A percentile compares a stretch with the other conserved stretches of the same genome.
Conservation (phyloP, 2,888 invertebrate genomes). For the Zonitis immaculata region DNA sequence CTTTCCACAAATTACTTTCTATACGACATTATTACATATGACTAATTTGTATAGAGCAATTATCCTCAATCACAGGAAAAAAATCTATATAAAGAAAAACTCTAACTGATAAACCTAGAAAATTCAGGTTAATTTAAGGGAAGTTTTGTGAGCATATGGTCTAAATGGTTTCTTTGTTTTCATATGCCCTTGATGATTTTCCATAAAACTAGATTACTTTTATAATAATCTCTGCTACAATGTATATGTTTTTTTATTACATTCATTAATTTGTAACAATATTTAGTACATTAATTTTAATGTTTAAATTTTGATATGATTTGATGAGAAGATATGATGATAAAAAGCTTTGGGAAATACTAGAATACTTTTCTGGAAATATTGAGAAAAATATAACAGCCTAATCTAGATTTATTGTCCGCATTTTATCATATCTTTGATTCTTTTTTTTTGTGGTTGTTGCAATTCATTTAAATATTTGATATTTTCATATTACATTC, state of each 20-base stretch:
- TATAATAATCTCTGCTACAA: neutral
- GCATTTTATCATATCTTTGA: neutral
- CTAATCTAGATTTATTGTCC: neutral
- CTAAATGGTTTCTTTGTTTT: neutral
- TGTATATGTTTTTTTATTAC: neutral
- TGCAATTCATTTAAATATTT: neutral
- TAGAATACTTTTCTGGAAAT: neutral
- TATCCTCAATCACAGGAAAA: neutral
- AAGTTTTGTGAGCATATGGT: neutral
- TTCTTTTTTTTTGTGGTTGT: neutral
- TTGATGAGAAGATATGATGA: neutral
- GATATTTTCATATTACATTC: neutral
- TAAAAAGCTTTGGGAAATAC: neutral
- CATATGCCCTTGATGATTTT: neutral
- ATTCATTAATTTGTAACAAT: neutral
- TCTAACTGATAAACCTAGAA: neutral
- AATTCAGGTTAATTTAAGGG: neutral
- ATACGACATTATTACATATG: neutral
- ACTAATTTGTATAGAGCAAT: neutral
- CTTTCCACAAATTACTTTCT: slow-evolving; percentile 5
- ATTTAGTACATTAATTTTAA: slow-evolving; percentile 6
- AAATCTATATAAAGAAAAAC: neutral
- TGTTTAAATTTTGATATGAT: neutral
- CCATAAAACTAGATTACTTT: neutral
- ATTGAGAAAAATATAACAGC: neutral